A percentile compares a stretch with the other conserved stretches of the same genome.
Conservation (phyloP, 2,888 invertebrate species). For the Ochropacha duplaris region DNA sequence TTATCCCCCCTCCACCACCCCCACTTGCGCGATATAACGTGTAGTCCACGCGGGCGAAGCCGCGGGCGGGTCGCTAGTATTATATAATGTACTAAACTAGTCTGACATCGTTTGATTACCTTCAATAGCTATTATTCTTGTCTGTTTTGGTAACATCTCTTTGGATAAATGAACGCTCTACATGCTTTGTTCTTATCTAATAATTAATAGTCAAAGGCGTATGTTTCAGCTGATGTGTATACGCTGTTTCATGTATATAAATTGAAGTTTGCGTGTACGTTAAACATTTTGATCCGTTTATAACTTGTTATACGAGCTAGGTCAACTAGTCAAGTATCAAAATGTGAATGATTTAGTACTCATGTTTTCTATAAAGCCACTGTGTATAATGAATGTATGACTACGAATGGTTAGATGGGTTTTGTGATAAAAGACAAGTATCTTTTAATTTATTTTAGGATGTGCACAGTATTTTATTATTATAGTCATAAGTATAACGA, state of each 20-base stretch:
- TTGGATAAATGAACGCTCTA: neutral
- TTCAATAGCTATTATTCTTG: neutral
- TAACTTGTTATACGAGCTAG: slow-evolving; percentile 15
- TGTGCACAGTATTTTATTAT: too few species aligned
- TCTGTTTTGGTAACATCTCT: neutral
- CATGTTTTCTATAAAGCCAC: neutral
- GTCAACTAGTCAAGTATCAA: neutral
- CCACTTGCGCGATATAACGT: too few species aligned
- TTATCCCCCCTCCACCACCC: too few species aligned
- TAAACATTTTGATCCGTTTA: slow-evolving; percentile 27
- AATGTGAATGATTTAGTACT: neutral
- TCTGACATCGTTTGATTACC: neutral
- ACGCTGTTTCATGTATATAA: slow-evolving; percentile 20
- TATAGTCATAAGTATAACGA: too few species aligned
- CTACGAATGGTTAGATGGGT: too few species aligned
- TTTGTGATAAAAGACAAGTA: too few species aligned
- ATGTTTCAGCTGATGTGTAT: slow-evolving; percentile 28
- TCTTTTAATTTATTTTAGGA: too few species aligned
- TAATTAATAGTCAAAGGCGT: slow-evolving; percentile 37
- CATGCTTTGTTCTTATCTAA: slow-evolving; percentile 33
- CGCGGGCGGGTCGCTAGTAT: too few species aligned
- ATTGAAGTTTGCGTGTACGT: slow-evolving; percentile 19
- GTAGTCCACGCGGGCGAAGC: too few species aligned
- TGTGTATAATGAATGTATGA: neutral
- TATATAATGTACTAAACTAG: neutral